Base-by-base conservation (phyloP, 2,888 invertebrate species). In the Euclidia mi region DNA sequence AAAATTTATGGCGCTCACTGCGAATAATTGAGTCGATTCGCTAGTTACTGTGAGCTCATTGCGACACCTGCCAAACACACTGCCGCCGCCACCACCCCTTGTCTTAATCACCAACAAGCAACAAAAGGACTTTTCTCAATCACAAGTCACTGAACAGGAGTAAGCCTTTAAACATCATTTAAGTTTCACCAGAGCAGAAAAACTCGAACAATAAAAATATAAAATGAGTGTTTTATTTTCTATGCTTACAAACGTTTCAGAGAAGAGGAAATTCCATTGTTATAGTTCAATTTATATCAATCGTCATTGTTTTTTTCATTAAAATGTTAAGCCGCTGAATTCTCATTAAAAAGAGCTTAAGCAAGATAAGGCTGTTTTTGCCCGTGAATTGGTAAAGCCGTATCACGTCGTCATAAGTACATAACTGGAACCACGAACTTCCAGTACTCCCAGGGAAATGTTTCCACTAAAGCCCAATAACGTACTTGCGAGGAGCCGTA, bases 1-100 rank as follows among this genome's bases (percentile, higher is more conserved):
- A 81, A 86, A 89, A 93, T 93, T 91, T 93, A 94, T 92, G 84
- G 90, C 84, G 73, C 83, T 72, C 88, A 82, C 80, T 84, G 82
- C 79, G 84, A 84, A 83, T 91, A 92, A 92, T 92, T 91, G 89
- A 91, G 89, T 88, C 85, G 82, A 79, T 74, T 78, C 82, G 73
- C 82, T 84, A 81, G 81, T 78, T 79, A 79, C 78, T 79, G 68
- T 76, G 69, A 62, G 72, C 76, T 74, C 77, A 63, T 63, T 64
- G 73, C 78, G 79, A 81, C 86, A 84, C 84, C 82, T 85, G 86
- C 77, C 82, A 79, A 72, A 79, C 64, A 73, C 81, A 78, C 56
- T 53, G 61, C 55, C 20, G 62, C 59, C 59, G n/a, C 51, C 56
- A 57, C 56, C 45, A 63, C 58, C 61, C 67, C 56, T 70, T 59